Percentiles rank a stretch among this genome's conserved stretches.
These are phyloP conservation scores for Crotophaga sulcirostris DNA, from an alignment of 2,113 vertebrate genomes.

Conservation along the genomic window DNA sequence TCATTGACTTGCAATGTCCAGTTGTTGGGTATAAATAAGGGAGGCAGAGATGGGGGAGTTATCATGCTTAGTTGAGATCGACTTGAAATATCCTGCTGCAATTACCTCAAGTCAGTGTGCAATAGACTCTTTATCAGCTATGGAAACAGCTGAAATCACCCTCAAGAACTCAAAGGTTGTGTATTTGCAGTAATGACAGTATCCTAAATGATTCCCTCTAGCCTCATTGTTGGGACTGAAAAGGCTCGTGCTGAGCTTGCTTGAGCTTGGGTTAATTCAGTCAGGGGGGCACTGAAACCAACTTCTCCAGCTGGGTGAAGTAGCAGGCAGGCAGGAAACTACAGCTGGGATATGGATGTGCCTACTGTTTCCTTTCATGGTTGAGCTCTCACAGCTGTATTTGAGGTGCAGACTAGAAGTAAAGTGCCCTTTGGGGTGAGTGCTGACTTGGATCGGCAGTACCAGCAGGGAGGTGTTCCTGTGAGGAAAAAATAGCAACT, in stretches of 20 bases:
- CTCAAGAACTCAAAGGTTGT: not conserved
- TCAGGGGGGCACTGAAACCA: not conserved
- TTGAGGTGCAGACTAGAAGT: not conserved
- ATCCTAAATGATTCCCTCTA: not conserved
- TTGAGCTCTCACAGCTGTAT: not conserved
- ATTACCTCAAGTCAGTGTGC: not conserved
- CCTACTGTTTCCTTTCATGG: slow-evolving; percentile 26
- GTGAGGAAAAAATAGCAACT: not conserved
- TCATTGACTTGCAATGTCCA: not conserved
- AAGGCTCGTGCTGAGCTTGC: not conserved
- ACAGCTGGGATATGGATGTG: not conserved
- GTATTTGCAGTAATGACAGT: not conserved
- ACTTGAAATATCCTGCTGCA: not conserved
- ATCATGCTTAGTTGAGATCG: not conserved
- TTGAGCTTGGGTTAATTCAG: slow-evolving; percentile 26
- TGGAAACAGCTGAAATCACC: not conserved
- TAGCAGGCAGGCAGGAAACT: not conserved
- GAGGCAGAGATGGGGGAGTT: not conserved
- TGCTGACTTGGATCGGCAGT: not conserved
- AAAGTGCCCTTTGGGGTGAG: slow-evolving; percentile 2
- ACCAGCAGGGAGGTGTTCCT: slow-evolving; percentile 9
- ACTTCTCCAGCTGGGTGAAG: slow-evolving; percentile 36
- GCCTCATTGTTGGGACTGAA: not conserved
- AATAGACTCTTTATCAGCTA: not conserved
- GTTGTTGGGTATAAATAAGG: slow-evolving; percentile 9